Percentiles rank a stretch among this genome's conserved stretches.
These are phyloP conservation scores for Spicauda simplicius DNA, from an alignment of 2,888 invertebrate species.

Conservation along the genomic window DNA sequence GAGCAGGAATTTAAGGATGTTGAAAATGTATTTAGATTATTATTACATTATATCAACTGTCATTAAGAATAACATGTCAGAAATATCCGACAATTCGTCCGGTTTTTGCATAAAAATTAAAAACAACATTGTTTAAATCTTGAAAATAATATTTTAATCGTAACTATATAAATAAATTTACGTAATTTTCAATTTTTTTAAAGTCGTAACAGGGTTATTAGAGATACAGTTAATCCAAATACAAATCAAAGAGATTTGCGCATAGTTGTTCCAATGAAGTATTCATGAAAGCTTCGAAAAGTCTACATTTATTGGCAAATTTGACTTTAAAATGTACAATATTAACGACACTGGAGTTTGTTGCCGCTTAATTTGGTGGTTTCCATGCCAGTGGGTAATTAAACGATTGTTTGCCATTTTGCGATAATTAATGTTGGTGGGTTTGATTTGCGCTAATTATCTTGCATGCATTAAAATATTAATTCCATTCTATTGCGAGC, in stretches of 20 bases:
- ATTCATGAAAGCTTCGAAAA: slow-evolving; percentile 28
- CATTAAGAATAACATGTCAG: too few species aligned
- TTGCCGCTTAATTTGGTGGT: slow-evolving; percentile 75
- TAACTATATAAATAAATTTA: too few species aligned
- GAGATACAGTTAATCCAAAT: background rate
- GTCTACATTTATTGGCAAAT: slow-evolving; percentile 33
- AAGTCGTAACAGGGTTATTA: too few species aligned
- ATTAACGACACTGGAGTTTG: slow-evolving; percentile 62
- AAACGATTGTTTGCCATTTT: slow-evolving; percentile 81
- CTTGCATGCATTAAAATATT: slow-evolving; percentile 70
- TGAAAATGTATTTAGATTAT: too few species aligned
- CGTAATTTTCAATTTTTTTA: too few species aligned
- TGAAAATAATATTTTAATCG: too few species aligned
- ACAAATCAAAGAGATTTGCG: background rate
- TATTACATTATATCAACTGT: too few species aligned
- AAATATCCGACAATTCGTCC: too few species aligned
- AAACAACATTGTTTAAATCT: too few species aligned
- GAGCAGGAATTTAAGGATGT: too few species aligned
- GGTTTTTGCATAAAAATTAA: too few species aligned
- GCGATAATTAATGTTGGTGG: slow-evolving; percentile 77
- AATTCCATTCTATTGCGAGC: slow-evolving; percentile 52
- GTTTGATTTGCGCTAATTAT: slow-evolving; percentile 82
- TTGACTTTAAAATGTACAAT: slow-evolving; percentile 50
- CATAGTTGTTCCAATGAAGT: slow-evolving; percentile 1
- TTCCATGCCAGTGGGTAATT: slow-evolving; percentile 76